A percentile compares a stretch with the other conserved stretches of the same genome.
These are phyloP conservation scores for Coenonympha arcania DNA, from an alignment of 2,888 invertebrate species.

Conservation along the genomic window DNA sequence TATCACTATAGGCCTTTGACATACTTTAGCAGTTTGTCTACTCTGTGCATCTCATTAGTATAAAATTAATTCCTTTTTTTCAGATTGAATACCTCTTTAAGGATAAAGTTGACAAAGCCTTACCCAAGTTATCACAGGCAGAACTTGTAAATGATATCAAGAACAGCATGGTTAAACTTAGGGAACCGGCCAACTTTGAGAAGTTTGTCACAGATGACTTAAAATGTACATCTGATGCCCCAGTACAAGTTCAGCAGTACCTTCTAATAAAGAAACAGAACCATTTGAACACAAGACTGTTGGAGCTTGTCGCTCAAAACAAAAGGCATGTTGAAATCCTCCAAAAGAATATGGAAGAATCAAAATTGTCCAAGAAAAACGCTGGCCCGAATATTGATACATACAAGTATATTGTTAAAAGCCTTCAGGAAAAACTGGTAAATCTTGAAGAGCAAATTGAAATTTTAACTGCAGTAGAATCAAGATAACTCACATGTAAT, in stretches of 20 bases:
- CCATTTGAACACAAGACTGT: slow-evolving; percentile 49
- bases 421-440: slow-evolving; percentile 63
- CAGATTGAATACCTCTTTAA: slow-evolving; percentile 27
- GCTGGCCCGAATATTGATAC: slow-evolving; percentile 52
- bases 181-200: slow-evolving; percentile 50
- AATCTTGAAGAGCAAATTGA: slow-evolving; percentile 66
- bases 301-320: slow-evolving; percentile 47
- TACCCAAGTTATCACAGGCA: slow-evolving; percentile 46
- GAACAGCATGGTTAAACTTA: slow-evolving; percentile 39
- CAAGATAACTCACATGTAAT: slow-evolving; percentile 37
- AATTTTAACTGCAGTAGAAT: slow-evolving; percentile 60
- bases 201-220: slow-evolving; percentile 49
- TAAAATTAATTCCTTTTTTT: slow-evolving; percentile 12
- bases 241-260: slow-evolving; percentile 54
- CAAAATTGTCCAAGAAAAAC: slow-evolving; percentile 41
- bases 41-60: background rate
- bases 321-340: slow-evolving; percentile 52
- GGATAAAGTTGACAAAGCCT: slow-evolving; percentile 42
- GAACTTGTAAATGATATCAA: slow-evolving; percentile 54
- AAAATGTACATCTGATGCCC: slow-evolving; percentile 44
- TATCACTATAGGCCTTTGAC: no score
- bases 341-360: slow-evolving; percentile 47
- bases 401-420: slow-evolving; percentile 59
- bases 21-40: no score
- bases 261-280: slow-evolving; percentile 62